These are phyloP conservation scores for Mastomys coucha DNA, from an alignment of 2,113 vertebrate genomes.

Conservation along the genomic window DNA sequence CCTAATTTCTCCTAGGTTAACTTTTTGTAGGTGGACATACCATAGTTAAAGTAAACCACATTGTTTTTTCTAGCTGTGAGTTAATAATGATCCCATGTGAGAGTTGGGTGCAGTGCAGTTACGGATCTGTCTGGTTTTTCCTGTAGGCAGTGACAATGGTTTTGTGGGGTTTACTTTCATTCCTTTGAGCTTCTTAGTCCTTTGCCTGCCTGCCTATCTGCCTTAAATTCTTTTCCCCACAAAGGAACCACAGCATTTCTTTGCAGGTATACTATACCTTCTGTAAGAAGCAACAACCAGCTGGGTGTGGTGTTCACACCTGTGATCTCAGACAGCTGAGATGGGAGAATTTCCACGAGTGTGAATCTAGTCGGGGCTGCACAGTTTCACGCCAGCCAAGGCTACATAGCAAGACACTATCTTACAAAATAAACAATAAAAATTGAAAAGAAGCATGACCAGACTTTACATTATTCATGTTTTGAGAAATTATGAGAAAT, in stretches of 20 bases:
- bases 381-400: not conserved
- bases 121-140: not conserved
- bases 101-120: not conserved
- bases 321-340: not conserved
- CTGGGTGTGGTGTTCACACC: not conserved
- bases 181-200: not conserved
- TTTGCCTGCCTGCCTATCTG: no score
- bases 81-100: not conserved
- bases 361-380: not conserved
- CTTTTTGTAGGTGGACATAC: not conserved
- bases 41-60: not conserved
- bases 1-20: conserved; percentile 43
- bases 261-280: not conserved
- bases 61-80: not conserved
- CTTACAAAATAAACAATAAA: not conserved
- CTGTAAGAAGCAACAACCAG: not conserved
- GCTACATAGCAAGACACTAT: not conserved
- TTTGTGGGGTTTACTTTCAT: not conserved
- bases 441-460: conserved; percentile 9
- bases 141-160: not conserved
- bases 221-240: not conserved
- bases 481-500: not conserved
- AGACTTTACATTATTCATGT: not conserved
- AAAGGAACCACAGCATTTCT: not conserved
- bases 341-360: not conserved